Percentiles rank a stretch among this genome's conserved stretches.
Conservation (phyloP, 2,888 invertebrate genomes). For the Metellina segmentata region DNA sequence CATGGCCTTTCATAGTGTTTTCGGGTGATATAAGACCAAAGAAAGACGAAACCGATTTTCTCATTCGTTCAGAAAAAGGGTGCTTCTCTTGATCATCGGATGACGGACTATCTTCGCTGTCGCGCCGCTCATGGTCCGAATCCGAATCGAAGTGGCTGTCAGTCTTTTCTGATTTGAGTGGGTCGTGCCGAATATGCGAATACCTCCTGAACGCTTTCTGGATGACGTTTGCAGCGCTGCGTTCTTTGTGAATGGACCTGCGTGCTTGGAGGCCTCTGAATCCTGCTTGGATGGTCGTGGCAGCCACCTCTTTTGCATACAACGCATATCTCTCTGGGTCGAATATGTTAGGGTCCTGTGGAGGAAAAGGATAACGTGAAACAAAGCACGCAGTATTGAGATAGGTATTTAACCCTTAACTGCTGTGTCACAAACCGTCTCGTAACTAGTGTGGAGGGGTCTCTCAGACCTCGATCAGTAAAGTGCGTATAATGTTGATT, state of each 20-base stretch:
- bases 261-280: constrained; percentile 37
- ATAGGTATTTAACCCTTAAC: too few species aligned
- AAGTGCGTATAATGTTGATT: too few species aligned
- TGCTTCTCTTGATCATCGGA: neutral
- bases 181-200: neutral
- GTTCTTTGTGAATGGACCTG: neutral
- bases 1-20: too few species aligned
- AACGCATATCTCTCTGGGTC: constrained; percentile 42
- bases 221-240: neutral
- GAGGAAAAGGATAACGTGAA: neutral
- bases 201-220: constrained; percentile 14
- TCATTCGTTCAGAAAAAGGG: constrained; percentile 11
- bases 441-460: too few species aligned
- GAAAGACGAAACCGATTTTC: constrained; percentile 18
- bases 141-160: neutral
- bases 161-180: neutral
- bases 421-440: too few species aligned
- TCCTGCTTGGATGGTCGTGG: constrained; percentile 57
- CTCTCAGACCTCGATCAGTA: too few species aligned
- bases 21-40: neutral
- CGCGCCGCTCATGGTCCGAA: neutral
- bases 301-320: constrained; percentile 50
- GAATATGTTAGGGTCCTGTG: constrained; percentile 63
- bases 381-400: too few species aligned
- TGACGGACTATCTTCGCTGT: neutral